phyloP scores from a whole-genome alignment of 2,888 invertebrate species.

The Luperina nickerlii region DNA sequence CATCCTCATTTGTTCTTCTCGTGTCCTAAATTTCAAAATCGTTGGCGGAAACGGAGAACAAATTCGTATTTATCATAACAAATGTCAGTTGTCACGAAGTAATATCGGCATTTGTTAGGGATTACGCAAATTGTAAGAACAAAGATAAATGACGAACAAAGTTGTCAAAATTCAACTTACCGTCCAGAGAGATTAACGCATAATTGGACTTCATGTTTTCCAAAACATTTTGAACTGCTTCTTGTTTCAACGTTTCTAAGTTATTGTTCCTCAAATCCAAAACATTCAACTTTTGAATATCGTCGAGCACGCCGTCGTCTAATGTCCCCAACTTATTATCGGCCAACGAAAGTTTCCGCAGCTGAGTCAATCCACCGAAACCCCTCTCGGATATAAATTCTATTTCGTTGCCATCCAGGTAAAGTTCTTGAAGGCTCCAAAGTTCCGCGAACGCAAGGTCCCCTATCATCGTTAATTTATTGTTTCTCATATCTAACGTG shows the following conservation, averaged over 20 bases:
- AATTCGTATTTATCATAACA: slow-evolving; percentile 56
- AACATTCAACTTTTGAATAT: slow-evolving; percentile 92
- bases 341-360: slow-evolving; percentile 93
- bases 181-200: slow-evolving; percentile 94
- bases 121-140: slow-evolving; percentile 66
- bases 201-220: slow-evolving; percentile 93
- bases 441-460: slow-evolving; percentile 95
- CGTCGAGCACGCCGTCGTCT: slow-evolving; percentile 93
- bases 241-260: slow-evolving; percentile 93
- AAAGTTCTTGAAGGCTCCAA: slow-evolving; percentile 93
- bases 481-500: slow-evolving; percentile 93
- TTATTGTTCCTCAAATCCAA: slow-evolving; percentile 94
- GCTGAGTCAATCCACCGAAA: slow-evolving; percentile 93
- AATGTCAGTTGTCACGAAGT: slow-evolving; percentile 56
- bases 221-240: slow-evolving; percentile 93
- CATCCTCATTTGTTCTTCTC: slow-evolving; percentile 43
- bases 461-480: slow-evolving; percentile 95
- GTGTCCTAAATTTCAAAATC: slow-evolving; percentile 35
- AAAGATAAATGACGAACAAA: slow-evolving; percentile 72
- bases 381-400: slow-evolving; percentile 94
- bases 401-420: slow-evolving; percentile 93
- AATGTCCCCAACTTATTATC: slow-evolving; percentile 94
- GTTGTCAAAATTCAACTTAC: slow-evolving; percentile 89
- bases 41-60: slow-evolving; percentile 42
- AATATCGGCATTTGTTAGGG: slow-evolving; percentile 58